Base-by-base conservation (phyloP, 1,140 invertebrate genomes). In the Phthorimaea operculella region DNA sequence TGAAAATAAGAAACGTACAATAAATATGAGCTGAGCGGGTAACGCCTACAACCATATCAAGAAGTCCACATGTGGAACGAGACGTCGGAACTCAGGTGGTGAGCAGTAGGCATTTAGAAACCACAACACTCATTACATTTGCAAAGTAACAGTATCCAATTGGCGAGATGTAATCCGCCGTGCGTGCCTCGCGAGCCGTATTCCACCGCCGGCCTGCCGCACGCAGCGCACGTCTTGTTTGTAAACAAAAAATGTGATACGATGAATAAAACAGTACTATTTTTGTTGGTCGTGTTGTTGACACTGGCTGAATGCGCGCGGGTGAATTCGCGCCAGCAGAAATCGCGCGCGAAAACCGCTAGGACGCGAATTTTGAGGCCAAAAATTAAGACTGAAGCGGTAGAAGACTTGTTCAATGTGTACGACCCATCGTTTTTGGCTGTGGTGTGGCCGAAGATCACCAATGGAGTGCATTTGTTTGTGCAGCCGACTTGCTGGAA, bases 381-480 rank as follows among this genome's bases (percentile, higher is more conserved):
- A 3, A 64, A 68, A 12, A 66, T 64, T 7, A 71, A 80, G 53
- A 66, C 64, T 6, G 72, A 80, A 54, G 59, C 71, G 34, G 70
- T 84, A 58, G 74, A 84, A 14, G 79, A 83, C 64, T 55, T 85
- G 49, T 80, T 84, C 63, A 76, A 78, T 54, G 60, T 87, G 14
- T 85, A 80, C 47, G 85, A 87, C 53, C 79, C 83, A 0, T 70
- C 79, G n/a, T 86, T 82, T 68, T 66, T 87, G 63, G 71, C 82
- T n/a, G 58, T 74, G 21, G 76, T 86, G 12, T 87, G 85, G 85
- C 81, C 83, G 33, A 85, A 83, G 62, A 79, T 87, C 55, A 75
- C 69, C 42, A 86, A 86, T 54, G 80, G 80, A 28, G 75, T 84
- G 52, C 85, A 87, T 66, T 68, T 87, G 33, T 67, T 61, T 34